Percentiles rank a stretch among this genome's conserved stretches.
These are phyloP conservation scores for Pterocles orientalis DNA, from an alignment of 2,113 vertebrate species.

Conservation along the genomic window DNA sequence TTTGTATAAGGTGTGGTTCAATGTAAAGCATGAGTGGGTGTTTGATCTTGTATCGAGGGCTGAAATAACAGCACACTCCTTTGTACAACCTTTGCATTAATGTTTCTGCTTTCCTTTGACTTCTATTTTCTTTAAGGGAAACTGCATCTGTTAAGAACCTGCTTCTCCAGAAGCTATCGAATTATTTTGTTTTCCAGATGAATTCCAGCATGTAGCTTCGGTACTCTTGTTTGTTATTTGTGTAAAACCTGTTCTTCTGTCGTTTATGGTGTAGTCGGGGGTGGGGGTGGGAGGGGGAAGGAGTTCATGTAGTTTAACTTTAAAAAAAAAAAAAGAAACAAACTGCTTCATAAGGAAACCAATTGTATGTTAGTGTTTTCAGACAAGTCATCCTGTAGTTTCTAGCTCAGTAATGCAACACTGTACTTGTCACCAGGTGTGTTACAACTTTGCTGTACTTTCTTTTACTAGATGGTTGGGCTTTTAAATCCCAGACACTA, in stretches of 20 bases:
- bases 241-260: slow-evolving; percentile 81
- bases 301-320: slow-evolving; percentile 79
- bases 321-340: slow-evolving; percentile 34
- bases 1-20: slow-evolving; percentile 53
- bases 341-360: slow-evolving; percentile 81
- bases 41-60: slow-evolving; percentile 49
- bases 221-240: slow-evolving; percentile 82
- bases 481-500: slow-evolving; percentile 78
- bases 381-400: slow-evolving; percentile 80
- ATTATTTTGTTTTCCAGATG: slow-evolving; percentile 69
- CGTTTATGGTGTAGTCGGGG: slow-evolving; percentile 79
- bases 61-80: slow-evolving; percentile 63
- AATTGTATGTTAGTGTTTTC: slow-evolving; percentile 79
- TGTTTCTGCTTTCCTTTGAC: slow-evolving; percentile 55
- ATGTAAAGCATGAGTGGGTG: slow-evolving; percentile 59
- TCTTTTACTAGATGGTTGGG: slow-evolving; percentile 75
- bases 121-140: slow-evolving; percentile 60
- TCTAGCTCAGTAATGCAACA: slow-evolving; percentile 80
- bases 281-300: background rate
- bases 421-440: slow-evolving; percentile 80
- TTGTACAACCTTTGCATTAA: slow-evolving; percentile 44
- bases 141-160: slow-evolving; percentile 62
- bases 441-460: slow-evolving; percentile 79
- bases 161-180: slow-evolving; percentile 55
- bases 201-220: slow-evolving; percentile 85